A percentile compares a stretch with the other conserved stretches of the same genome.
Conservation (phyloP, 2,888 invertebrate species). For the Volucella inanis region DNA sequence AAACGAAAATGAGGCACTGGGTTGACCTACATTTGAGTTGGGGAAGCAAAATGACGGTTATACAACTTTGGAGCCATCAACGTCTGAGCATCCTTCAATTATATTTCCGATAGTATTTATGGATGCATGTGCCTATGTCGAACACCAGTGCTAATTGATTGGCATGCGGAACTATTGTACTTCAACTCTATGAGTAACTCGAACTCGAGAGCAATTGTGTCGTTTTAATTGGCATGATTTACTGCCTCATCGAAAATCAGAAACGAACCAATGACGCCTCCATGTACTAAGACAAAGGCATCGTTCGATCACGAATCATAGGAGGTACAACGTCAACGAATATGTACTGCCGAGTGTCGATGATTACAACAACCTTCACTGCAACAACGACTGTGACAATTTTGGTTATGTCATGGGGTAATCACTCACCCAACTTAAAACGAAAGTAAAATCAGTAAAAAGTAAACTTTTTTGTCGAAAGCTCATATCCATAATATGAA, state of each 20-base stretch:
- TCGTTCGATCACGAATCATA: conserved; percentile 42
- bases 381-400: conserved; percentile 31
- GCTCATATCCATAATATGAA: conserved; percentile 34
- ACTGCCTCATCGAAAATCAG: conserved; percentile 47
- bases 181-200: too few relatives aligned
- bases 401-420: conserved; percentile 67
- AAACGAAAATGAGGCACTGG: conserved; percentile 28
- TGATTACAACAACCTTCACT: conserved; percentile 56
- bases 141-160: conserved; percentile 23
- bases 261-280: conserved; percentile 51
- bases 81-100: conserved; percentile 9
- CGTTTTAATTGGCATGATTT: conserved; percentile 60
- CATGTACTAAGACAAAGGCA: conserved; percentile 38
- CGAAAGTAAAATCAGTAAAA: conserved; percentile 49
- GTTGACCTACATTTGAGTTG: conserved; percentile 29
- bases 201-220: conserved; percentile 27
- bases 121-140: not conserved
- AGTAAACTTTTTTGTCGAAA: conserved; percentile 11
- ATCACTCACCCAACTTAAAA: conserved; percentile 38
- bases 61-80: conserved; percentile 13
- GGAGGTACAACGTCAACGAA: not conserved
- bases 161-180: conserved; percentile 54
- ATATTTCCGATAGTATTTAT: conserved; percentile 22
- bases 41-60: not conserved
- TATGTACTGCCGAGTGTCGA: conserved; percentile 21